Base-by-base conservation (phyloP, 2,113 vertebrate species). In the Mormyrus lacerda region DNA sequence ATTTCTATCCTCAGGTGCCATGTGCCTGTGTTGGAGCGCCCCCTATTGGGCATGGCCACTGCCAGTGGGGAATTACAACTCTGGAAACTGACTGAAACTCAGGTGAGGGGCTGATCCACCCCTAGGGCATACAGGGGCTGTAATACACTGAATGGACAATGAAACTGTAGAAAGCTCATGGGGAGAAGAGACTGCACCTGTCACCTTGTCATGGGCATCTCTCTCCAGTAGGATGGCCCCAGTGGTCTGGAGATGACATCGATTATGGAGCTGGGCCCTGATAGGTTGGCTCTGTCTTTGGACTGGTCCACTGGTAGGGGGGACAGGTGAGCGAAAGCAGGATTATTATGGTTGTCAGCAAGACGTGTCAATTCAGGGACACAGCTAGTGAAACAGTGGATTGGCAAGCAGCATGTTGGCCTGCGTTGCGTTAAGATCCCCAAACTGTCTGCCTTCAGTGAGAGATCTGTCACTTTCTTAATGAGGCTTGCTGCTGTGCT, bases 261-360 rank as follows among this genome's bases (percentile, higher is more conserved):
- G 92, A 95, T 93, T 79, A 31, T 94, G 0, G 92, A 93, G 50
- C 92, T 98, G 0, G 97, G 96, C 6, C 88, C 92, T 0, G 95
- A 97, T 51, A 89, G 96, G 0, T 94, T 99, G 91, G 96, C 96
- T 65, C 91, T 99, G 94, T 99, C 98, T 0, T 93, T 99, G 61
- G 98, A 99, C 91, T 99, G 98, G 98, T 99, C 98, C 87, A 97
- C 97, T 0, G 96, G 97, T 50, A 95, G 95, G 89, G 91, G 94
- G 61, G 95, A 95, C 44, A 95, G 97, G 98, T 99, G 92, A 94
- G 93, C 2, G 17, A 82, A 79, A 42, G 31, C 50, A 19, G 48
- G 84, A 48, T 51, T 86, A 27, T 35, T 86, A 4, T 31, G 50
- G 15, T 6, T 15, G 17, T 27, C 9, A 3, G 45, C 15, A n/a